phyloP scores from a whole-genome alignment of 1,140 invertebrate genomes.

The Cyphomyrmex costatus region DNA sequence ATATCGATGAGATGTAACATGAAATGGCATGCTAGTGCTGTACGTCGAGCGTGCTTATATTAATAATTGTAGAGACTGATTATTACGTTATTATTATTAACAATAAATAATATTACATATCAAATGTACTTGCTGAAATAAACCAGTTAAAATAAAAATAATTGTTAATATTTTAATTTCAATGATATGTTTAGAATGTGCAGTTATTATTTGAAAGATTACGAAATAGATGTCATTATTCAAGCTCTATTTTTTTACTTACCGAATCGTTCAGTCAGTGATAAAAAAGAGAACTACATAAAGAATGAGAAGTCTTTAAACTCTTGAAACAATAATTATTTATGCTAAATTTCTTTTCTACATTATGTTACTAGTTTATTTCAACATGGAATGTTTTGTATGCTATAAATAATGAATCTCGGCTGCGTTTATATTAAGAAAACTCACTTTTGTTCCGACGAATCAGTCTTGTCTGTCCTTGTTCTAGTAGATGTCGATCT shows the following conservation, averaged over 20 bases:
- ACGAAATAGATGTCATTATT: background rate
- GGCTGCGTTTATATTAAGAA: constrained; percentile 19
- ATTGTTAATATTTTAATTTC: background rate
- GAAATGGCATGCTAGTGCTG: constrained; percentile 54
- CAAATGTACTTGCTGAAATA: background rate
- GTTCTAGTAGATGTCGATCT: constrained; percentile 88
- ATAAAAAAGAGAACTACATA: background rate
- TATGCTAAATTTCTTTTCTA: background rate
- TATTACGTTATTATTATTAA: constrained; percentile 15
- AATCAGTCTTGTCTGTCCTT: constrained; percentile 84
- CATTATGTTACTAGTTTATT: background rate
- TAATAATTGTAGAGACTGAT: constrained; percentile 19
- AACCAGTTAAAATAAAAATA: background rate
- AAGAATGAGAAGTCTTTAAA: background rate
- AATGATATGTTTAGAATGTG: background rate
- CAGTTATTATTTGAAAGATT: background rate
- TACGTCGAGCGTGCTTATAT: constrained; percentile 39
- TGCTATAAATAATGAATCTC: background rate
- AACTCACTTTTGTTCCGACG: constrained; percentile 85
- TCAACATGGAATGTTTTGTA: background rate
- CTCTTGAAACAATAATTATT: background rate
- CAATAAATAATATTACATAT: background rate
- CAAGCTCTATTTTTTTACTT: background rate
- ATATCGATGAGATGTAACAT: constrained; percentile 45
- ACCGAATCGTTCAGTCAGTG: background rate